Evolutionary conservation across 1,140 invertebrate species (phyloP).

Genomic region (Saccostrea glomerata): DNA sequence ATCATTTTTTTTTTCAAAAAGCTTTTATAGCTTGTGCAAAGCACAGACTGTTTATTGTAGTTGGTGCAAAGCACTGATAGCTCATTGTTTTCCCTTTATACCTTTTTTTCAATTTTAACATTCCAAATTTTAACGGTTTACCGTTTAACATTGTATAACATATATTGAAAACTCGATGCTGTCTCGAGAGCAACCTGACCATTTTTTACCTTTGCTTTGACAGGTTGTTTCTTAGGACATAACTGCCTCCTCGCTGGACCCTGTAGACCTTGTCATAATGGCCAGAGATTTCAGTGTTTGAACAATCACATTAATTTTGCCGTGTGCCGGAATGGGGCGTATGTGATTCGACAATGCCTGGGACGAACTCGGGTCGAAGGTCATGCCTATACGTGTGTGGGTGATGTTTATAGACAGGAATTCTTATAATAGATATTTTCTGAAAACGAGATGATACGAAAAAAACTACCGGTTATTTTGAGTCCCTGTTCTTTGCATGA

Average conservation of each 20-base stretch:
- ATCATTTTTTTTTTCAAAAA: too few relatives aligned
- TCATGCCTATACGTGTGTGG: constrained; percentile 30
- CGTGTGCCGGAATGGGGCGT: constrained; percentile 39
- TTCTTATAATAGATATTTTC: not conserved
- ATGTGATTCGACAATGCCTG: constrained; percentile 45
- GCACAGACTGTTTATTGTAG: too few relatives aligned
- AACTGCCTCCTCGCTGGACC: constrained; percentile 46
- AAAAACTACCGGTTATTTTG: not conserved
- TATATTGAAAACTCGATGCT: too few relatives aligned
- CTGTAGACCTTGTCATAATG: constrained; percentile 44
- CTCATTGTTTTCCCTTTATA: too few relatives aligned
- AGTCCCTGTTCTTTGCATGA: not conserved
- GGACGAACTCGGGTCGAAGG: constrained; percentile 29
- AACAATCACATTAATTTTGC: constrained; percentile 49
- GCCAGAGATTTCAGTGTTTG: constrained; percentile 42
- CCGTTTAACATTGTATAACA: too few relatives aligned
- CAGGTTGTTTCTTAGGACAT: constrained; percentile 53
- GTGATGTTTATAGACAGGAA: not conserved
- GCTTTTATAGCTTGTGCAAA: too few relatives aligned
- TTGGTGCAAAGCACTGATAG: too few relatives aligned
- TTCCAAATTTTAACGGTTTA: too few relatives aligned
- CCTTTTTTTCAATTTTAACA: too few relatives aligned
- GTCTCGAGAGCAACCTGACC: not conserved
- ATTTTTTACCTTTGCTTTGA: not conserved
- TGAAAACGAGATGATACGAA: not conserved